Evolutionary conservation across 1,140 invertebrate genomes (phyloP).

Genomic region (Neodiprion pinetum): DNA sequence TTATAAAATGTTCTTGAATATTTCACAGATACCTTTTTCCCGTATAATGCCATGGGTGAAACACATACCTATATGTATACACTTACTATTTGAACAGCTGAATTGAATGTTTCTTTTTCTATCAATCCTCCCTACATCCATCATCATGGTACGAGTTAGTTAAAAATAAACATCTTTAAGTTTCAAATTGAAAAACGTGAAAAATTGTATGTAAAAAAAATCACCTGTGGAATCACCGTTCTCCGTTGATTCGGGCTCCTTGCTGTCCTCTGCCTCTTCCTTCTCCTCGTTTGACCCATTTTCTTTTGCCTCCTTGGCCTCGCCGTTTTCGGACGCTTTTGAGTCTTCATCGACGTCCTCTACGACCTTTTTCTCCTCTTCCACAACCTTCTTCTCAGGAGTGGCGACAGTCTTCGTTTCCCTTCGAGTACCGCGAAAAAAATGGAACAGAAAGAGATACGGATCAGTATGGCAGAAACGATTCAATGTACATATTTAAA

Average conservation of each 20-base stretch:
- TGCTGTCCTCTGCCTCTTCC: constrained; percentile 57
- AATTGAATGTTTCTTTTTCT: no score
- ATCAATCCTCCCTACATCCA: no score
- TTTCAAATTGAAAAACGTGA: not conserved
- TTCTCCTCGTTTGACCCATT: constrained; percentile 63
- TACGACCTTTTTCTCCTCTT: constrained; percentile 52
- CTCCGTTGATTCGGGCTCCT: constrained; percentile 68
- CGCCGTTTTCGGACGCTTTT: constrained; percentile 56
- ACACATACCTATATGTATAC: no score
- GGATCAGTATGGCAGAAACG: no score
- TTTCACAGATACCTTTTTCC: no score
- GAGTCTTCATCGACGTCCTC: constrained; percentile 57
- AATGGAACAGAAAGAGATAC: no score
- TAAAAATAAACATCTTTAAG: no score
- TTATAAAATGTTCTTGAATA: no score
- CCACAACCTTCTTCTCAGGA: constrained; percentile 63
- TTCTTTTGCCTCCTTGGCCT: constrained; percentile 59
- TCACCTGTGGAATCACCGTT: constrained; percentile 67
- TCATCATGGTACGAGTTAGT: no score
- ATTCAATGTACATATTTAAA: no score
- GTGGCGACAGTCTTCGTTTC: constrained; percentile 65
- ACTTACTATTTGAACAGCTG: no score
- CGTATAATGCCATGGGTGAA: no score
- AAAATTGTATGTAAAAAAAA: constrained; percentile 17
- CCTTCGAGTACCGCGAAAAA: constrained; percentile 32